A percentile compares a stretch with the other conserved stretches of the same genome.
Evolutionary conservation across 2,797 vertebrate genomes (phyloP).

Genomic region (Leptatherina wallacei): DNA sequence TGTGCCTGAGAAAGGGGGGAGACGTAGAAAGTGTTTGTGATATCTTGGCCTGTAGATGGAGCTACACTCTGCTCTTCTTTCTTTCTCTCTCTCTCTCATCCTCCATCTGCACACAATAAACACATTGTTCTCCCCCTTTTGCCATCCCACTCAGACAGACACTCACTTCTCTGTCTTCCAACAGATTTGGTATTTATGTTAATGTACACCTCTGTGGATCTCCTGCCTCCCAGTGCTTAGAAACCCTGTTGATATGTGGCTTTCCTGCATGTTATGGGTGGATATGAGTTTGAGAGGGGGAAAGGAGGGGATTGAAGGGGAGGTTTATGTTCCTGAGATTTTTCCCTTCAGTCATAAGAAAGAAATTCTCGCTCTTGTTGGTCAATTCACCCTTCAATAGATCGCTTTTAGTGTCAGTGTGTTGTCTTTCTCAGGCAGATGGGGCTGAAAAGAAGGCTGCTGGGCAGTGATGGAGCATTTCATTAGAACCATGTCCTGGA

Average conservation of each 20-base stretch:
- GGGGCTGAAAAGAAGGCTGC: constrained; percentile 16
- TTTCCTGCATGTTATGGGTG: constrained; percentile 72
- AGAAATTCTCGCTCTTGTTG: constrained; percentile 7
- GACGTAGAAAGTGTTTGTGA: constrained; percentile 18
- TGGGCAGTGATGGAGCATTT: constrained; percentile 23
- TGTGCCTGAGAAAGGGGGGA: not conserved
- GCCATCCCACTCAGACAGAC: constrained; percentile 25
- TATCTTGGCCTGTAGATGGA: constrained; percentile 91
- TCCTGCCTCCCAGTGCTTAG: constrained; percentile 82
- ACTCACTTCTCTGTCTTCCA: constrained; percentile 67
- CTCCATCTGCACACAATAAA: constrained; percentile 84
- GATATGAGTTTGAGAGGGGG: constrained; percentile 41
- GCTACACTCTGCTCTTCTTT: constrained; percentile 89
- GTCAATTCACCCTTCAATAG: constrained; percentile 26
- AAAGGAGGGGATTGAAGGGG: constrained; percentile 68
- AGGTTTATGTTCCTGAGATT: constrained; percentile 84
- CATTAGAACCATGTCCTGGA: constrained; percentile 6
- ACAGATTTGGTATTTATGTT: constrained; percentile 87
- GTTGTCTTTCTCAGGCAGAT: constrained; percentile 13
- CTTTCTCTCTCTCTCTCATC: constrained; percentile 31
- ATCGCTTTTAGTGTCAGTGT: constrained; percentile 4
- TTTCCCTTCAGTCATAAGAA: constrained; percentile 77
- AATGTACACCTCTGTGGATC: constrained; percentile 84
- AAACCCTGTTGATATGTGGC: constrained; percentile 84
- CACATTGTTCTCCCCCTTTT: constrained; percentile 81